These are phyloP conservation scores for Limenitis camilla DNA, from an alignment of 2,888 invertebrate genomes.

Conservation along the genomic window DNA sequence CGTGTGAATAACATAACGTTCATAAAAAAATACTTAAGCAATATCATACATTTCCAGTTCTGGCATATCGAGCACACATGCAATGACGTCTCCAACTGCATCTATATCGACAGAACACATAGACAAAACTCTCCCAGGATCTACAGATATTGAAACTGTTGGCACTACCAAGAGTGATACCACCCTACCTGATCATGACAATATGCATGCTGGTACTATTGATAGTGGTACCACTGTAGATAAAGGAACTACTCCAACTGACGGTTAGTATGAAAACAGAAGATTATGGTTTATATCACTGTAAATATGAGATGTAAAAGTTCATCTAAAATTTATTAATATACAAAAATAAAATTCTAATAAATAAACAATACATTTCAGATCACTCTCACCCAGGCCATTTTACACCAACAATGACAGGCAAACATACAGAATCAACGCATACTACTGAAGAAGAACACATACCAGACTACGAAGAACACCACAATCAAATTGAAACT, in stretches of 20 bases:
- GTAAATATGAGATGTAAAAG: neutral
- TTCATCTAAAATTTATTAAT: neutral
- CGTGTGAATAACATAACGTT: too few relatives aligned
- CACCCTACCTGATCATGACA: constrained; percentile 56
- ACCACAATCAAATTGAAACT: constrained; percentile 50
- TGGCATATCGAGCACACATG: constrained; percentile 54
- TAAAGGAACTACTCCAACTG: constrained; percentile 54
- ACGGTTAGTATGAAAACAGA: constrained; percentile 36
- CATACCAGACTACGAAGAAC: constrained; percentile 58
- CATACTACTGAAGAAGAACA: constrained; percentile 71
- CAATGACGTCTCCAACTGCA: constrained; percentile 55
- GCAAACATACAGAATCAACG: constrained; percentile 43
- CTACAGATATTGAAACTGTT: constrained; percentile 36
- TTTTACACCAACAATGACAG: constrained; percentile 52
- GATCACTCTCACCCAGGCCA: constrained; percentile 53
- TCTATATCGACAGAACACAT: constrained; percentile 47
- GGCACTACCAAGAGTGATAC: constrained; percentile 26
- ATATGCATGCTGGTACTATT: constrained; percentile 58
- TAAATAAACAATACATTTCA: constrained; percentile 25
- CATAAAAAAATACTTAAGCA: neutral
- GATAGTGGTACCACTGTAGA: constrained; percentile 45
- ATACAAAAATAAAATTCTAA: neutral
- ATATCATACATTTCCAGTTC: constrained; percentile 35
- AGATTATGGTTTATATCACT: neutral
- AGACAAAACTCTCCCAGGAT: constrained; percentile 38